Percentiles rank a stretch among this genome's conserved stretches.
Evolutionary conservation across 2,888 invertebrate species (phyloP).

Genomic region (Drosophila recens): DNA sequence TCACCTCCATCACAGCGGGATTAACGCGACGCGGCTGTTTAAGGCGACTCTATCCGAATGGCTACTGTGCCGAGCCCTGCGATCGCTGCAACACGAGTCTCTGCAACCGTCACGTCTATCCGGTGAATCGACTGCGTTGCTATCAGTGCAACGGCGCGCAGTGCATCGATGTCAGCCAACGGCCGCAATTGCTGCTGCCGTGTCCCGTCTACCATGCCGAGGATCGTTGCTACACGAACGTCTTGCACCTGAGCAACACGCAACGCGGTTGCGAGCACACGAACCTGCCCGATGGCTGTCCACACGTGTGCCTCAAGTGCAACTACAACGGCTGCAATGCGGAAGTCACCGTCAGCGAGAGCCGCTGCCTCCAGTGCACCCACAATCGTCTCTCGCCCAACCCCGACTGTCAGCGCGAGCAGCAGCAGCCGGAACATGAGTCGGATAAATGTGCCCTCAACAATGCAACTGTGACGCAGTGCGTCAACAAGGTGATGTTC

Average conservation of each 20-base stretch:
- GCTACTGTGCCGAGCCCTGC: slow-evolving; percentile 75
- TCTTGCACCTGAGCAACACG: slow-evolving; percentile 70
- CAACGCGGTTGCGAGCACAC: slow-evolving; percentile 77
- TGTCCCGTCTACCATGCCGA: slow-evolving; percentile 74
- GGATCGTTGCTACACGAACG: slow-evolving; percentile 81
- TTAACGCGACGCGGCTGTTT: slow-evolving; percentile 79
- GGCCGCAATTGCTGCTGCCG: slow-evolving; percentile 60
- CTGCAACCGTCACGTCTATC: slow-evolving; percentile 79
- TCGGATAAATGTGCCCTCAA: slow-evolving; percentile 50
- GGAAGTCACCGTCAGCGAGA: slow-evolving; percentile 65
- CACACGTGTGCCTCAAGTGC: slow-evolving; percentile 79
- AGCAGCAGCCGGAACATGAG: slow-evolving; percentile 42
- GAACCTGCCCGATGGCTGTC: slow-evolving; percentile 65
- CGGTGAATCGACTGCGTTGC: slow-evolving; percentile 73
- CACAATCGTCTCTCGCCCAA: slow-evolving; percentile 57
- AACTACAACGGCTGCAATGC: slow-evolving; percentile 80
- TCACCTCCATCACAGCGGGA: slow-evolving; percentile 75
- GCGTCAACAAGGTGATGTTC: slow-evolving; percentile 75
- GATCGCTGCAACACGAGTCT: slow-evolving; percentile 75
- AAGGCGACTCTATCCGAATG: slow-evolving; percentile 69
- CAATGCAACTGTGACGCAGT: slow-evolving; percentile 59
- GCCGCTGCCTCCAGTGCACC: slow-evolving; percentile 71
- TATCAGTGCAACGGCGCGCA: slow-evolving; percentile 78
- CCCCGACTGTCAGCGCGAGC: slow-evolving; percentile 67
- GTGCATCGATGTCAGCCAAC: slow-evolving; percentile 70